A percentile compares a stretch with the other conserved stretches of the same genome.
Conservation (phyloP, 2,888 invertebrate species). For the Abrostola tripartita region DNA sequence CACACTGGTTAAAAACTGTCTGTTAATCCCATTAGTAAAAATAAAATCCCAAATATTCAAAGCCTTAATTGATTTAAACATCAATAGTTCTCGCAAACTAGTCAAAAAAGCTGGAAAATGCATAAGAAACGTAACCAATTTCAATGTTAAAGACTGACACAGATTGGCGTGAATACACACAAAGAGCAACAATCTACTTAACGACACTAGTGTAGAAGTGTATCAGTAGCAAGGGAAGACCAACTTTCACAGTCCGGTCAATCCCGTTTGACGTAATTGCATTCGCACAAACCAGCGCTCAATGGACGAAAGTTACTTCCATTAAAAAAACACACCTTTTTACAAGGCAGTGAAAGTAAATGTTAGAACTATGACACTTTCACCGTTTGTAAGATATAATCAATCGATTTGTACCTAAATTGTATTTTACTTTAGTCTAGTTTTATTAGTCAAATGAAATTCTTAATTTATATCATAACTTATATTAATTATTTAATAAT, state of each 20-base stretch:
- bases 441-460: constrained; percentile 22
- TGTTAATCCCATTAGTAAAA: too few species aligned
- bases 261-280: constrained; percentile 42
- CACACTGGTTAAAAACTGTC: too few species aligned
- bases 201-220: constrained; percentile 19
- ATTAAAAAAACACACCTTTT: constrained; percentile 56
- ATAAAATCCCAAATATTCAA: too few species aligned
- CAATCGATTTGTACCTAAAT: constrained; percentile 53
- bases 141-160: too few species aligned
- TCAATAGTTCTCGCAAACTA: too few species aligned
- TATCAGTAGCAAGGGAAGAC: constrained; percentile 11
- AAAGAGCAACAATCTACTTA: constrained; percentile 18
- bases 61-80: too few species aligned
- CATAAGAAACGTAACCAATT: too few species aligned
- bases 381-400: constrained; percentile 61
- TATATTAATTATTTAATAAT: too few species aligned
- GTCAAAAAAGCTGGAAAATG: too few species aligned
- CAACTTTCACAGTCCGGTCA: constrained; percentile 45
- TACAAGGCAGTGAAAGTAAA: constrained; percentile 74
- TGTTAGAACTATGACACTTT: constrained; percentile 74
- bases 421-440: constrained; percentile 31
- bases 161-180: background rate
- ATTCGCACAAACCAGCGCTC: constrained; percentile 44
- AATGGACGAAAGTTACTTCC: constrained; percentile 59
- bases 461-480: constrained; percentile 9